Evolutionary conservation across 2,113 vertebrate species (phyloP).

Genomic region (Sprattus sprattus): DNA sequence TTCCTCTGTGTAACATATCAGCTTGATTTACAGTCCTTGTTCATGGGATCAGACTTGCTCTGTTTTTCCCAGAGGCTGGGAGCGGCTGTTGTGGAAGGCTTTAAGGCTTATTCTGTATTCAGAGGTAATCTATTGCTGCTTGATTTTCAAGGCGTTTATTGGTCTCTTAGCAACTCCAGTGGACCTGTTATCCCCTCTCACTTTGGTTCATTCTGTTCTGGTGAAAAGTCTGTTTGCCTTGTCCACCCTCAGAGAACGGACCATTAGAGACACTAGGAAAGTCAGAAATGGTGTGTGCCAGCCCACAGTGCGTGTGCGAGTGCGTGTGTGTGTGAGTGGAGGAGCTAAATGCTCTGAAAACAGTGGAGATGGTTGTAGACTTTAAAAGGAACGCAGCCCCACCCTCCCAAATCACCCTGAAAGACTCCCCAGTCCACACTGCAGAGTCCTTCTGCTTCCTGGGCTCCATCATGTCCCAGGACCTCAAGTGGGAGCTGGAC

Average conservation of each 20-base stretch:
- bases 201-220: not conserved
- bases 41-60: not conserved
- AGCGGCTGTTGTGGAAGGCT: not conserved
- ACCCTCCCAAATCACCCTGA: too few relatives aligned
- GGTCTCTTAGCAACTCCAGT: slow-evolving; percentile 1
- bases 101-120: not conserved
- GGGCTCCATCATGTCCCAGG: too few relatives aligned
- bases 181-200: not conserved
- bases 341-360: too few relatives aligned
- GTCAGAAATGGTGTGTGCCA: not conserved
- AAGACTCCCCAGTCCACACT: too few relatives aligned
- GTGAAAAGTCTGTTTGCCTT: not conserved
- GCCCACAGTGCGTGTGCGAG: not conserved
- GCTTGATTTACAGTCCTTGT: not conserved
- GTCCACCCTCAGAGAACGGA: not conserved
- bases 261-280: not conserved
- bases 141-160: not conserved
- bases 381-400: too few relatives aligned
- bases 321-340: slow-evolving; percentile 18
- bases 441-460: too few relatives aligned
- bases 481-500: too few relatives aligned
- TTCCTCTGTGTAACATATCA: not conserved
- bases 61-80: not conserved
- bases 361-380: too few relatives aligned
- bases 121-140: not conserved